These are phyloP conservation scores for Scaptomyza montana DNA, from an alignment of 1,140 invertebrate species.

Conservation along the genomic window DNA sequence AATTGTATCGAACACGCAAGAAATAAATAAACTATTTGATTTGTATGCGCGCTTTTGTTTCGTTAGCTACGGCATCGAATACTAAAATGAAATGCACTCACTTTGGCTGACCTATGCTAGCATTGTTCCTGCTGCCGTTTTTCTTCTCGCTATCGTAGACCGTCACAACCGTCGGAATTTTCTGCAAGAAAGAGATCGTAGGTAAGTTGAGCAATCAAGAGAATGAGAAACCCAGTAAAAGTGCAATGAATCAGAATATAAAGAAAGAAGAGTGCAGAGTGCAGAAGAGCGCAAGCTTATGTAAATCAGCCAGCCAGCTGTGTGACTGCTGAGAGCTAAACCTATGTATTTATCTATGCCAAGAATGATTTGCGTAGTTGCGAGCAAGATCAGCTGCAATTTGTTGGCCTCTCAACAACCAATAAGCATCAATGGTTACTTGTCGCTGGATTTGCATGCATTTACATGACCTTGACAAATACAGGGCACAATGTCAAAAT, in stretches of 20 bases:
- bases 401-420: not conserved
- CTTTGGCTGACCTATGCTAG: constrained; percentile 76
- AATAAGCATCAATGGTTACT: constrained; percentile 16
- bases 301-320: constrained; percentile 35
- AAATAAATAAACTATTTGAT: not conserved
- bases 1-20: constrained; percentile 1
- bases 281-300: constrained; percentile 37
- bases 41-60: constrained; percentile 23
- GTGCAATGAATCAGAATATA: constrained; percentile 8
- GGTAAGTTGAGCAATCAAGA: constrained; percentile 26
- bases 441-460: constrained; percentile 30
- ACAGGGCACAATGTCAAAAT: constrained; percentile 37
- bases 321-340: constrained; percentile 25
- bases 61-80: constrained; percentile 52
- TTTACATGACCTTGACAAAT: constrained; percentile 36
- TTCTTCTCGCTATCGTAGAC: constrained; percentile 82
- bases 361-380: constrained; percentile 43
- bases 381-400: constrained; percentile 33
- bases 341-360: constrained; percentile 17
- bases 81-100: constrained; percentile 71
- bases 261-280: constrained; percentile 4
- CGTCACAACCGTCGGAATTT: constrained; percentile 82
- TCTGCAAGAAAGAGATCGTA: constrained; percentile 60
- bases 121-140: constrained; percentile 74
- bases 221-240: constrained; percentile 15